Conservation (phyloP, 2,113 vertebrate genomes). For the Prietella phreatophila region DNA sequence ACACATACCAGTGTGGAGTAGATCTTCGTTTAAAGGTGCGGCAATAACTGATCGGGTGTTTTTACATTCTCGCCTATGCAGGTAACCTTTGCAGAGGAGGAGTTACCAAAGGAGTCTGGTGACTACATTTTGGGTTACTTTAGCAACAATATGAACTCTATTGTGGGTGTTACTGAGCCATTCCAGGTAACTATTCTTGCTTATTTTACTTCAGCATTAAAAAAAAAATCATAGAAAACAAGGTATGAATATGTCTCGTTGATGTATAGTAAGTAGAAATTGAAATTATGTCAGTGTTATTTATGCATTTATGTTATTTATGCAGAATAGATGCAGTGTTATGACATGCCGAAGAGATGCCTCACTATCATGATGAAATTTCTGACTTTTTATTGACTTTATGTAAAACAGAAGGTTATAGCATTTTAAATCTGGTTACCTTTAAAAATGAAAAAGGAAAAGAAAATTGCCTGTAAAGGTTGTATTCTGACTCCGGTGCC, state of each 20-base stretch:
- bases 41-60: background rate
- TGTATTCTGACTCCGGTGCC: background rate
- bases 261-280: background rate
- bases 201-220: too few relatives aligned
- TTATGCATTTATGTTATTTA: background rate
- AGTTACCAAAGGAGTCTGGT: slow-evolving; percentile 84
- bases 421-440: background rate
- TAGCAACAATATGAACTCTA: slow-evolving; percentile 84
- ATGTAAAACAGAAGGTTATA: too few relatives aligned
- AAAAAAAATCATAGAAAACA: background rate
- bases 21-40: background rate
- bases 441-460: background rate
- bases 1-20: background rate
- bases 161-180: slow-evolving; percentile 85
- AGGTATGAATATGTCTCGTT: background rate
- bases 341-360: background rate
- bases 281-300: background rate
- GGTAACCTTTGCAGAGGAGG: slow-evolving; percentile 89
- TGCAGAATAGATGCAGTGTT: too few relatives aligned
- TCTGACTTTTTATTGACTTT: background rate
- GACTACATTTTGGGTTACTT: slow-evolving; percentile 93
- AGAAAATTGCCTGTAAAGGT: too few relatives aligned
- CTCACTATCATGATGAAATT: background rate
- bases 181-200: slow-evolving; percentile 78
- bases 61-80: slow-evolving; percentile 53